A percentile compares a stretch with the other conserved stretches of the same genome.
Conservation (phyloP, 2,113 vertebrate genomes). For the Asarcornis scutulata region DNA sequence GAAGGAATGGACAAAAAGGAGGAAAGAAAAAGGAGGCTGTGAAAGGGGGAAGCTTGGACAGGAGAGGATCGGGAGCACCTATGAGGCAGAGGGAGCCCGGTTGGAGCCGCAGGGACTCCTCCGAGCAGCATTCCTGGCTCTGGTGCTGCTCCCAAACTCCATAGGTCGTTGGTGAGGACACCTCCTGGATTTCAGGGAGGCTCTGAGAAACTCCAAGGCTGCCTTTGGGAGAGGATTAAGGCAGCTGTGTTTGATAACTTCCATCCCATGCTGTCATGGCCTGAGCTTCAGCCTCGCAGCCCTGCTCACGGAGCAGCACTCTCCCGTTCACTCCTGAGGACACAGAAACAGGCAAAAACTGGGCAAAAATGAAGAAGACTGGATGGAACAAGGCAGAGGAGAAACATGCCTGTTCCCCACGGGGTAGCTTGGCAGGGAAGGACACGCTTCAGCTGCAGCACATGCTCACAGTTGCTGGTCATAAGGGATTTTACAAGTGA, state of each 20-base stretch:
- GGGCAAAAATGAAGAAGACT: neutral
- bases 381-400: neutral
- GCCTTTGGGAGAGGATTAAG: neutral
- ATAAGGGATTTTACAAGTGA: neutral
- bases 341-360: neutral
- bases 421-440: neutral
- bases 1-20: neutral
- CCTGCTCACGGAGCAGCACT: fast-evolving
- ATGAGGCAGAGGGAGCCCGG: neutral
- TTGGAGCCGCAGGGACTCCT: neutral
- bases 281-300: neutral
- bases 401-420: fast-evolving
- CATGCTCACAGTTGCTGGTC: fast-evolving
- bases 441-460: neutral
- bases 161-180: neutral
- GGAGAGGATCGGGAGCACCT: neutral
- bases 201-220: neutral
- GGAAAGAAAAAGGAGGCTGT: neutral
- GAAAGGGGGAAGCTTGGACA: neutral
- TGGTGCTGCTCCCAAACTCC: neutral
- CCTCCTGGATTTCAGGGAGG: neutral
- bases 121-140: neutral
- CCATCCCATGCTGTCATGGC: neutral
- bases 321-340: fast-evolving
- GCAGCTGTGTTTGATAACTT: neutral